Evolutionary conservation across 2,113 vertebrate genomes (phyloP), one percentile per base, ranked within the genome.

Genomic region (Platysternon megacephalum): DNA sequence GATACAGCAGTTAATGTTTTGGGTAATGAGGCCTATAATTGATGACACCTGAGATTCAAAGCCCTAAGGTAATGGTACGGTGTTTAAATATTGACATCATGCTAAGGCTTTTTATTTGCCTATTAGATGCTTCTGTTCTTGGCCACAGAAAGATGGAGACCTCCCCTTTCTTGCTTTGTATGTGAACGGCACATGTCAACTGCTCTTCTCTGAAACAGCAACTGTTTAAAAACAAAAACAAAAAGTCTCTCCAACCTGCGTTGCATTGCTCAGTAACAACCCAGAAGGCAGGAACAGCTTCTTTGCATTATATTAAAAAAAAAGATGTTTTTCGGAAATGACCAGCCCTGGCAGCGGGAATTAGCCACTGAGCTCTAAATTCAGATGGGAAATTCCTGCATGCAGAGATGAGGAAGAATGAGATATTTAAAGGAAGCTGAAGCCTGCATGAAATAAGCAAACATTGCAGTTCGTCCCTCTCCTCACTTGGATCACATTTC

Each of bases 1-100:
- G 94, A 93, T 95, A 85, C 88, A 88, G 94, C 95, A 79, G 96
- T 96, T 97, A 97, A 97, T 82, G 91, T 94, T 94, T 93, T 95
- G 97, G 97, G 98, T 97, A 97, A 98, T 96, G 98, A 98, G 97
- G 98, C 97, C 96, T 96, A 94, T 97, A 97, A 98, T 87, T 95
- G 98, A 96, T 93, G 97, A 96, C 97, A 98, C 97, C 97, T 93
- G 97, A 98, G 97, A 95, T 96, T 95, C 94, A 84, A 95, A 97
- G 97, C 94, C 90, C 95, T 92, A 81, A 94, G 95, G 97, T 96
- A 92, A 95, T 55, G 52, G 94, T 96, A 93, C 92, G 95, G 95
- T 97, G 97, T 97, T 98, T 98, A 97, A 98, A 98, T 97, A 97
- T 49, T 97, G 98, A 97, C 97, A 97, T 94, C 92, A 96, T 96